These are phyloP conservation scores for Podarcis raffonei DNA, from an alignment of 2,113 vertebrate genomes.

Conservation along the genomic window DNA sequence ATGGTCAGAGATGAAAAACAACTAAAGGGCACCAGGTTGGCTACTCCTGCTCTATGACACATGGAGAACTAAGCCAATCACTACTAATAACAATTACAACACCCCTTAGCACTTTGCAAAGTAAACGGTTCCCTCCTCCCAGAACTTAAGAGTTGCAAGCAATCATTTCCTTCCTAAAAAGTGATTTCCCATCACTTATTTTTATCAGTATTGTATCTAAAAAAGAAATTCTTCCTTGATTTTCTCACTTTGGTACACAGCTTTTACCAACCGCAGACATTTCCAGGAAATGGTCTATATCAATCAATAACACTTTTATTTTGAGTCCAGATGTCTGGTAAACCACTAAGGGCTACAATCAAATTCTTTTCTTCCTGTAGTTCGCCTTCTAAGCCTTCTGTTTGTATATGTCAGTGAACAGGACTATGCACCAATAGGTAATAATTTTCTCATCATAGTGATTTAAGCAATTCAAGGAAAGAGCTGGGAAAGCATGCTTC, in stretches of 20 bases:
- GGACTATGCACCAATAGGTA: constrained; percentile 86
- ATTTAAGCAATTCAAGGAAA: constrained; percentile 84
- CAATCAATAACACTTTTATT: constrained; percentile 64
- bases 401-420: constrained; percentile 86
- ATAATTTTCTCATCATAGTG: constrained; percentile 81
- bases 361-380: constrained; percentile 77
- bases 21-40: background rate
- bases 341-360: constrained; percentile 76
- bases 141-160: background rate
- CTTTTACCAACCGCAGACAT: background rate
- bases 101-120: background rate
- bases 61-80: background rate
- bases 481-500: constrained; percentile 78
- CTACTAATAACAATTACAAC: background rate
- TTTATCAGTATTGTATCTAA: background rate
- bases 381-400: constrained; percentile 74
- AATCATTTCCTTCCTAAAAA: background rate
- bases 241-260: background rate
- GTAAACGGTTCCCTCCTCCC: background rate
- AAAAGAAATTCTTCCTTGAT: background rate
- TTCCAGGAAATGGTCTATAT: background rate
- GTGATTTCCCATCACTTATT: background rate
- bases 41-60: background rate
- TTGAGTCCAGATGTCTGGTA: constrained; percentile 82
- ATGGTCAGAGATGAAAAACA: background rate